phyloP scores from a whole-genome alignment of 1,140 invertebrate species.

The Drusus annulatus region DNA sequence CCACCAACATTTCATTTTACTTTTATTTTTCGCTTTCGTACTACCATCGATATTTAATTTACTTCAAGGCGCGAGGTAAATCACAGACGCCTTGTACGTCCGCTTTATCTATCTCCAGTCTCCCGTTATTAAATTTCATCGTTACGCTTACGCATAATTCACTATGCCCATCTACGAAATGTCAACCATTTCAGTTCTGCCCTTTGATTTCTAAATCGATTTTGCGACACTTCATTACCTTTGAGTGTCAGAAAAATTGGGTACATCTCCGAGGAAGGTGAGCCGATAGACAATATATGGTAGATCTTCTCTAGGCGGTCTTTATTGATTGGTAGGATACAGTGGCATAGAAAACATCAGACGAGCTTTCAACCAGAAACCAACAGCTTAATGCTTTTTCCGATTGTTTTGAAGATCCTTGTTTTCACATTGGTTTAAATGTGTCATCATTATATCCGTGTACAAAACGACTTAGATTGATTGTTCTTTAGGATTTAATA shows the following conservation, averaged over 20 bases:
- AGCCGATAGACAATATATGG: background rate
- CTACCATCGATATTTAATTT: too few relatives aligned
- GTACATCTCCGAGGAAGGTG: background rate
- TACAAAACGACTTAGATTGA: too few relatives aligned
- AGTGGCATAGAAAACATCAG: background rate
- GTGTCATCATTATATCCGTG: too few relatives aligned
- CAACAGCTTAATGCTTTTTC: background rate
- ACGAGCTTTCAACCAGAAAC: background rate
- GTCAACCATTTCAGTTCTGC: background rate
- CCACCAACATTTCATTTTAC: too few relatives aligned
- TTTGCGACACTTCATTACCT: background rate
- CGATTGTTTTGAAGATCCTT: background rate
- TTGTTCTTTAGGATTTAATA: too few relatives aligned
- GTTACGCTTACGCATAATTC: too few relatives aligned
- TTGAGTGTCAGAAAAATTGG: background rate
- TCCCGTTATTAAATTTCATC: too few relatives aligned
- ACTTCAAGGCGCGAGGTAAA: too few relatives aligned
- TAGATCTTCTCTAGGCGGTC: background rate
- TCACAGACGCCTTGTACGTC: too few relatives aligned
- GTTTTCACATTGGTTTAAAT: too few relatives aligned
- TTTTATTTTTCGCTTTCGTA: too few relatives aligned
- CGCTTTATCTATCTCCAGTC: too few relatives aligned
- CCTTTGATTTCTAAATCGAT: constrained; percentile 16
- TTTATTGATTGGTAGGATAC: background rate
- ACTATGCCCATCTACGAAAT: background rate